Evolutionary conservation across 2,113 vertebrate genomes (phyloP), one percentile per base, ranked within the genome.

Genomic region (Casuarius casuarius): DNA sequence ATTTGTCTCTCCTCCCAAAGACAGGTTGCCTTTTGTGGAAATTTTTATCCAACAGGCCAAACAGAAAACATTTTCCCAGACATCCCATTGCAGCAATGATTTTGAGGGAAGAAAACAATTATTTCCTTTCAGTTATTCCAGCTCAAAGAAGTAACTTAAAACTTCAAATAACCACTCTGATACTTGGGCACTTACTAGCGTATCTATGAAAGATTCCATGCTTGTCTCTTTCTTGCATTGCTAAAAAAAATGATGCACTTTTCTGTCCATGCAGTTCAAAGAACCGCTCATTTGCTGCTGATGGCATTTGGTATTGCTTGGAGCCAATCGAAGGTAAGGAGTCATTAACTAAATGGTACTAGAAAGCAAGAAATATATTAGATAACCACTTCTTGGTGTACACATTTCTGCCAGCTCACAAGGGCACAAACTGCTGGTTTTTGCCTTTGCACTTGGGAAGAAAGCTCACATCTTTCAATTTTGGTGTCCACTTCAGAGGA

Each of bases 311-410:
- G 22, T 77, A 59, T 38, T 40, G 17, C 56, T 52, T 44, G 14
- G 10, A 7, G 9, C 65, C 70, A 81, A 70, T 9, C 28, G 63
- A 84, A 21, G 68, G 33, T 59, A 95, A 71, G 66, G 58, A 95
- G 67, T 46, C 89, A 67, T 82, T 94, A 81, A 82, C 48, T 92
- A 84, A 77, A 73, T 35, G 81, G 85, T 78, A 61, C 38, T 72
- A 80, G 84, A 91, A 92, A 88, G 91, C 52, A 94, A 83, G 86
- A 78, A 73, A 80, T 31, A 25, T 73, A 93, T 74, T 63, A 96
- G 74, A 82, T 79, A 93, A 81, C 9, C 61, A 94, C 84, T 84
- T 91, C 51, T 79, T 84, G 38, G 56, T 87, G 52, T n/a, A 51
- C 79, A 52, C 17, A 68, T 33, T 73, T 8, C 29, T 48, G n/a